phyloP scores from a whole-genome alignment of 92 coral and sea anemone genomes.

The Palythoa grandiflora region DNA sequence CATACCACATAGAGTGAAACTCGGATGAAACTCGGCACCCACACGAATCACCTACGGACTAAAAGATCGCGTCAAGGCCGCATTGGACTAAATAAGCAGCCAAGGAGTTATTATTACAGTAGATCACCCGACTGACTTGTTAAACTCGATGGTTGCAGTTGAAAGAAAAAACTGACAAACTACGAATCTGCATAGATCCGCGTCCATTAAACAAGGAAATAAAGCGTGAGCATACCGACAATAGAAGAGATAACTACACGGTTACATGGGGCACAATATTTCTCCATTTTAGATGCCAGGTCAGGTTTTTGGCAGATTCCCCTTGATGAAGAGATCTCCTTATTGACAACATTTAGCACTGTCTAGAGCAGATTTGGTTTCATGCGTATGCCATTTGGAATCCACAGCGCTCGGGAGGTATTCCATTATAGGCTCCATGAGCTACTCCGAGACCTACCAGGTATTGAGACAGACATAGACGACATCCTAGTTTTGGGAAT shows the following conservation, averaged over 20 bases:
- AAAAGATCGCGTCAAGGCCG: conserved; percentile 22
- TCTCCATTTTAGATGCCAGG: conserved; percentile 57
- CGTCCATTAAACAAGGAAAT: conserved; percentile 52
- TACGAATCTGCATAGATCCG: conserved; percentile 66
- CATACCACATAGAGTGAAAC: background rate
- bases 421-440: conserved; percentile 46
- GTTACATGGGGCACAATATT: conserved; percentile 41
- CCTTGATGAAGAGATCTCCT: conserved; percentile 42
- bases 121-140: conserved; percentile 52
- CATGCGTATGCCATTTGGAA: conserved; percentile 50
- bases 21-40: background rate
- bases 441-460: conserved; percentile 3
- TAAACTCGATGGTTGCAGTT: conserved; percentile 55
- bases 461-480: conserved; percentile 31
- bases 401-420: conserved; percentile 40
- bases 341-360: conserved; percentile 49
- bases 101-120: conserved; percentile 37
- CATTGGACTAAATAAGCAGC: conserved; percentile 43
- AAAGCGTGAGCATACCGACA: conserved; percentile 54
- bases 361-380: conserved; percentile 51
- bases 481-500: conserved; percentile 53
- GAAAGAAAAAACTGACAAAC: conserved; percentile 51
- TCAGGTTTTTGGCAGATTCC: conserved; percentile 54
- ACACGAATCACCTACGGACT: conserved; percentile 23
- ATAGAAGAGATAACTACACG: conserved; percentile 28